A percentile compares a stretch with the other conserved stretches of the same genome.
Evolutionary conservation across 2,888 invertebrate species (phyloP).

Genomic region (Papilio demoleus): DNA sequence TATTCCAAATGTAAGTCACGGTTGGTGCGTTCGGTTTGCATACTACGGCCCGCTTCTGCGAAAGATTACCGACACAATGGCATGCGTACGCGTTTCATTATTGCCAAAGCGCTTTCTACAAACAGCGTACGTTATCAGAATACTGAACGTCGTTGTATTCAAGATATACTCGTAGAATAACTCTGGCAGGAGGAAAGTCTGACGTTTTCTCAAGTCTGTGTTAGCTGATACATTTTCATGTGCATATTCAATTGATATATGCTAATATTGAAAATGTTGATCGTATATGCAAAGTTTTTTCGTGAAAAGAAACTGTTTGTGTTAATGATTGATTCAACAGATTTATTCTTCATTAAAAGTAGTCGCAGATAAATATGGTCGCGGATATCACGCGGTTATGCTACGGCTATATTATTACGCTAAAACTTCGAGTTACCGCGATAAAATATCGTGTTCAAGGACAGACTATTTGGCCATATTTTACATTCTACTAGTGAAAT

Average conservation of each 20-base stretch:
- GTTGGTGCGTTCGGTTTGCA: constrained; percentile 65
- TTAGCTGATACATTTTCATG: constrained; percentile 29
- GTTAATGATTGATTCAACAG: background rate
- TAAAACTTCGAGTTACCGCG: no score
- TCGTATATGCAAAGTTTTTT: constrained; percentile 1
- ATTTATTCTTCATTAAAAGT: background rate
- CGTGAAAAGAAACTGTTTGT: background rate
- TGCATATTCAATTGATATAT: constrained; percentile 23
- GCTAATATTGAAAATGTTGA: constrained; percentile 22
- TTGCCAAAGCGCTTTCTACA: constrained; percentile 82
- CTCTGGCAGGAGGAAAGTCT: constrained; percentile 26
- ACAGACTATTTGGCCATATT: no score
- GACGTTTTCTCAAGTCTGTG: constrained; percentile 13
- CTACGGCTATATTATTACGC: no score
- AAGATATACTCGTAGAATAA: constrained; percentile 54
- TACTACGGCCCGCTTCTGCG: constrained; percentile 76
- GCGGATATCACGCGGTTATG: no score
- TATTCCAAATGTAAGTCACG: constrained; percentile 66
- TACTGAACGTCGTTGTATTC: constrained; percentile 53
- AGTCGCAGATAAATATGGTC: no score
- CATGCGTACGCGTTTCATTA: constrained; percentile 71
- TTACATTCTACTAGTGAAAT: no score
- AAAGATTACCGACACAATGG: constrained; percentile 80
- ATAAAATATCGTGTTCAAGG: no score
- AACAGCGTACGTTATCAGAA: constrained; percentile 68